Percentiles rank a stretch among this genome's conserved stretches.
These are phyloP conservation scores for Aurelia aurita complex sp. Pacific DNA, from an alignment of 30 jellyfish, hydroid and myxozoan genomes.

Conservation along the genomic window DNA sequence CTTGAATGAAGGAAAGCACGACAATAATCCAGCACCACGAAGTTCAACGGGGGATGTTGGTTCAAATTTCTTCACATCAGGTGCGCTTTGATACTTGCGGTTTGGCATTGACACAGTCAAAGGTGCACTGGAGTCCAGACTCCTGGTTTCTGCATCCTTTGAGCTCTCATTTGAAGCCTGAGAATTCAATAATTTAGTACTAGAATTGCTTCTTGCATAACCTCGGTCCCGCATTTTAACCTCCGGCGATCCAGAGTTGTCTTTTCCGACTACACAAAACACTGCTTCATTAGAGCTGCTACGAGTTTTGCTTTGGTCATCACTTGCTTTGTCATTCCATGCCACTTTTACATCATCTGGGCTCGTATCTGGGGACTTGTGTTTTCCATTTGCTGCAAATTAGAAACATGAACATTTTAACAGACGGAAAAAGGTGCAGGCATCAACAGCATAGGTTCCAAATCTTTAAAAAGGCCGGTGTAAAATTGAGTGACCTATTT, in stretches of 20 bases:
- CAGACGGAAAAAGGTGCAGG: background rate
- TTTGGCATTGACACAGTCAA: conserved; percentile 23
- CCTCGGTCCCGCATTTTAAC: conserved; percentile 10
- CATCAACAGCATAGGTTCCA: no score
- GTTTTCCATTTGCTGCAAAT: conserved; percentile 33
- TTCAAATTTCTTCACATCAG: conserved; percentile 38
- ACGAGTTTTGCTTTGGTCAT: background rate
- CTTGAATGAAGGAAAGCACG: conserved; percentile 92
- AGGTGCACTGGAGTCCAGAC: conserved; percentile 8
- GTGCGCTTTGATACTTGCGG: conserved; percentile 32
- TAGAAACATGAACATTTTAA: no score
- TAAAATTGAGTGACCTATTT: no score
- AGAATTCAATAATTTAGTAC: background rate
- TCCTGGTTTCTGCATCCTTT: conserved; percentile 6
- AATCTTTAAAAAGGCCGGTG: no score
- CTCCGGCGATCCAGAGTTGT: conserved; percentile 32
- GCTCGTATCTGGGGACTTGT: background rate
- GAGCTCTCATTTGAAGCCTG: background rate
- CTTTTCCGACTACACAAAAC: conserved; percentile 63
- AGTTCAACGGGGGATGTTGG: conserved; percentile 64
- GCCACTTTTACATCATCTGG: conserved; percentile 63
- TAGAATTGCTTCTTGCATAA: background rate
- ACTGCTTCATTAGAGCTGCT: conserved; percentile 22
- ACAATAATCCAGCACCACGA: conserved; percentile 64
- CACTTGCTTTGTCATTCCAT: conserved; percentile 31